Percentiles rank a stretch among this genome's conserved stretches.
phyloP scores from a whole-genome alignment of 1,140 invertebrate genomes.

The Listronotus bonariensis region DNA sequence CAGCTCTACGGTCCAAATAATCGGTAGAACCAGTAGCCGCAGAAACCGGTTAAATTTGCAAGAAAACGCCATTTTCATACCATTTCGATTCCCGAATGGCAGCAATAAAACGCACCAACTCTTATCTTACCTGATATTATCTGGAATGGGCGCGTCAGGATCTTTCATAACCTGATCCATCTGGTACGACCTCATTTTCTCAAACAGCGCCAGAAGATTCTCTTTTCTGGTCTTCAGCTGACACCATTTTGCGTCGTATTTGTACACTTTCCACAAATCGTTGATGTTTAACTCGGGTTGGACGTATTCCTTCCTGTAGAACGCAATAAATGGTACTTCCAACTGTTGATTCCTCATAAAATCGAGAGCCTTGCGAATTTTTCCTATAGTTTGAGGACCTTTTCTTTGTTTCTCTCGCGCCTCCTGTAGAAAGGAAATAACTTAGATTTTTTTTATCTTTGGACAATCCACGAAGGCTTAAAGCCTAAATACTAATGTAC shows the following conservation, averaged over 20 bases:
- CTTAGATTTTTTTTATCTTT: no score
- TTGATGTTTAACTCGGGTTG: conserved; percentile 92
- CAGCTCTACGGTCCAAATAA: no score
- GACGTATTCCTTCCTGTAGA: conserved; percentile 98
- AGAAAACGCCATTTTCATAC: no score
- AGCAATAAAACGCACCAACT: no score
- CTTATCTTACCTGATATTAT: conserved; percentile 64
- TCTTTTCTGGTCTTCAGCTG: conserved; percentile 86
- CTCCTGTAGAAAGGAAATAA: conserved; percentile 44
- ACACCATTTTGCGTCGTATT: conserved; percentile 97
- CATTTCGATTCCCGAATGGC: no score
- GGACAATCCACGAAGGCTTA: no score
- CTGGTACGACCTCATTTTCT: conserved; percentile 93
- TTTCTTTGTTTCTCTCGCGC: conserved; percentile 62
- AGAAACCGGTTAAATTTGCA: no score
- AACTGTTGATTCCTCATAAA: conserved; percentile 95
- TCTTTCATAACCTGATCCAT: conserved; percentile 82
- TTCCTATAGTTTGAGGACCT: conserved; percentile 73
- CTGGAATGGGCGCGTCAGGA: conserved; percentile 80
- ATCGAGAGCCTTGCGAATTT: conserved; percentile 92
- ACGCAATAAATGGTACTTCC: conserved; percentile 98
- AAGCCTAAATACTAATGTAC: no score
- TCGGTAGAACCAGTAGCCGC: no score
- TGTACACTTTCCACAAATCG: conserved; percentile 97
- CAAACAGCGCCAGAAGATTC: conserved; percentile 80